Percentiles rank a stretch among this genome's conserved stretches.
These are phyloP conservation scores for Micromesistius poutassou DNA, from an alignment of 2,797 vertebrate genomes.

Conservation along the genomic window DNA sequence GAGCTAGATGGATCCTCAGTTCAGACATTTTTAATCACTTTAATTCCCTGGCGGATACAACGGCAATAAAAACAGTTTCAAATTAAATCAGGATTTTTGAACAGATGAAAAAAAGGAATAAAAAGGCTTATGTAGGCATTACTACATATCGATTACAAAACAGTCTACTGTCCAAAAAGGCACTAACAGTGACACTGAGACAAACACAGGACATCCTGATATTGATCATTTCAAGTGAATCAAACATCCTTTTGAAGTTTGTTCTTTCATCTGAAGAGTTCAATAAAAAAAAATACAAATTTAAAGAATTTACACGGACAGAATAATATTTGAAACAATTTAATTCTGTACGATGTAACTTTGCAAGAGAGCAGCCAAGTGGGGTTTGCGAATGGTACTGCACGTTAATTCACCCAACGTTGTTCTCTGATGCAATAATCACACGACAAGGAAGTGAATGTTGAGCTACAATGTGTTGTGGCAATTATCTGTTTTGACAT, in stretches of 20 bases:
- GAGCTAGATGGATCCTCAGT: neutral
- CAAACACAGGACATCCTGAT: slow-evolving; percentile 71
- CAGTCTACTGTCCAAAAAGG: slow-evolving; percentile 99
- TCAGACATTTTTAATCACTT: slow-evolving; percentile 69
- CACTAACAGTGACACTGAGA: slow-evolving; percentile 96
- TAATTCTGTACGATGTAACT: neutral
- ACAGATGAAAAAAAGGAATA: slow-evolving; percentile 90
- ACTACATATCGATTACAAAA: slow-evolving; percentile 97
- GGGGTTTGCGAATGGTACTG: neutral
- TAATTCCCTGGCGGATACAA: slow-evolving; percentile 95
- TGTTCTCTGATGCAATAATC: neutral
- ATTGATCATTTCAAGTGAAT: slow-evolving; percentile 64
- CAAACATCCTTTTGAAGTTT: slow-evolving; percentile 62
- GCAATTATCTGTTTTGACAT: neutral
- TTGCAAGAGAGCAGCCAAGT: neutral
- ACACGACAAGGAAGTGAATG: neutral
- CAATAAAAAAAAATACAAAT: slow-evolving; percentile 35
- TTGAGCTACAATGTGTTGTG: neutral
- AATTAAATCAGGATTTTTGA: slow-evolving; percentile 86
- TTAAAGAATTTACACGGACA: slow-evolving; percentile 9
- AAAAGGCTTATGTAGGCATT: slow-evolving; percentile 91
- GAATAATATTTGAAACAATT: slow-evolving; percentile 6
- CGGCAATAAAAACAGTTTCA: slow-evolving; percentile 98
- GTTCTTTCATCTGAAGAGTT: slow-evolving; percentile 56
- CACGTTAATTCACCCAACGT: neutral